Base-by-base conservation (phyloP, 2,797 vertebrate species). In the Varecia variegata region DNA sequence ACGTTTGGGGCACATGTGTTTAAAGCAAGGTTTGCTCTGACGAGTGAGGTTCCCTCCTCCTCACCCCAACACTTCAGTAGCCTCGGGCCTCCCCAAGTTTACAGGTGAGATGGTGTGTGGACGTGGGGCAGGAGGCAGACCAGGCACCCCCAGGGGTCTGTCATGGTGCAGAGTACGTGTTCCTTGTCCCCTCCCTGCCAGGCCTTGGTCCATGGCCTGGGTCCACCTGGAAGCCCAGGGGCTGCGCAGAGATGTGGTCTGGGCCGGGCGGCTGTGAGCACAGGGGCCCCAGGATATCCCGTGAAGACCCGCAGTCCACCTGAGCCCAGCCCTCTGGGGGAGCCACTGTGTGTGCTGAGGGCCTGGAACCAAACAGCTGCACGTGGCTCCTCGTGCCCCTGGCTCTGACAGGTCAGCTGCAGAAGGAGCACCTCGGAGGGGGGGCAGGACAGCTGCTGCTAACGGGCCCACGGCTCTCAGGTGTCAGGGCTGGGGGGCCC, bases 71-170 rank as follows among this genome's bases (percentile, higher is more conserved):
- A 32, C 50, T 21, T 30, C 7, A 30, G 40, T 15, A 17, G 65
- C 54, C 14, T 60, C 17, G 12, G 14, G 54, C 4, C 35, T 10
- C 40, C 7, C 60, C 40, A 40, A 3, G 18, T 23, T 47, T 62
- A 27, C 13, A 18, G 40, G 15, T 2, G 2, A 17, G 23, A 35
- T 17, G 32, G 10, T 54, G 35, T 67, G 35, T 5, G 1, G 50
- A 25, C 0, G 0, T 9, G 30, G 25, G 25, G 67, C 32, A 23
- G 52, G 52, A 68, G 40, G 38, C 0, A 0, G 62, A 15, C 65
- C 65, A 30, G 38, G 11, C 3, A 0, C 43, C 18, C 15, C 40
- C 5, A 45, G 3, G 5, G 17, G 15, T 71, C n/a, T 60, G 54
- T 73, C 54, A 6, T 21, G 35, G 40, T 20, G 20, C 12, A 20